These are phyloP conservation scores for Clinocottus analis DNA, from an alignment of 2,113 vertebrate species.

Conservation along the genomic window DNA sequence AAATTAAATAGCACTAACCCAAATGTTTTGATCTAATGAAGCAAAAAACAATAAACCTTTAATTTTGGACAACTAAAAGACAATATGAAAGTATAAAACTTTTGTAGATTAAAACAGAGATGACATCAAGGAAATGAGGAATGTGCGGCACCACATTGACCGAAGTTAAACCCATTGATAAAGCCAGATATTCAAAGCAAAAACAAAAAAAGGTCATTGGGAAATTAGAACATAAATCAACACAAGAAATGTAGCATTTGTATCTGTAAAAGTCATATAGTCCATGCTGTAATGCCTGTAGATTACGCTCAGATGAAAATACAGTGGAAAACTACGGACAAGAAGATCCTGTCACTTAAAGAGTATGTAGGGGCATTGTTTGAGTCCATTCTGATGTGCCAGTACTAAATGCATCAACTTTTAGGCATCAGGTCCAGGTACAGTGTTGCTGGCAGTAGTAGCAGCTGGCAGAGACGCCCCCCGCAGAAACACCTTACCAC, in stretches of 20 bases:
- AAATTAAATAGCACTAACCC: constrained; percentile 1
- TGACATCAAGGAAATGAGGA: not conserved
- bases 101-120: constrained; percentile 1
- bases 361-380: not conserved
- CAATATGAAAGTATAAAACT: constrained; percentile 2
- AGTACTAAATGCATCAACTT: not conserved
- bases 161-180: not conserved
- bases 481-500: constrained; percentile 75
- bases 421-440: constrained; percentile 47
- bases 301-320: not conserved
- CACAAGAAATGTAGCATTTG: not conserved
- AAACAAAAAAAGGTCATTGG: constrained; percentile 31
- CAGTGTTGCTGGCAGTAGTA: constrained; percentile 10
- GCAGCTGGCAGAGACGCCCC: constrained; percentile 57
- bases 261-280: not conserved
- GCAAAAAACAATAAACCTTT: constrained; percentile 50
- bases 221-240: not conserved
- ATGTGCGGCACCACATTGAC: not conserved
- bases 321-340: not conserved
- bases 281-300: not conserved
- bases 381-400: not conserved
- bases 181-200: not conserved
- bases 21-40: not conserved
- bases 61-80: constrained; percentile 38
- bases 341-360: not conserved